phyloP scores from a whole-genome alignment of 2,888 invertebrate species.

The Mesorhabditis belari region DNA sequence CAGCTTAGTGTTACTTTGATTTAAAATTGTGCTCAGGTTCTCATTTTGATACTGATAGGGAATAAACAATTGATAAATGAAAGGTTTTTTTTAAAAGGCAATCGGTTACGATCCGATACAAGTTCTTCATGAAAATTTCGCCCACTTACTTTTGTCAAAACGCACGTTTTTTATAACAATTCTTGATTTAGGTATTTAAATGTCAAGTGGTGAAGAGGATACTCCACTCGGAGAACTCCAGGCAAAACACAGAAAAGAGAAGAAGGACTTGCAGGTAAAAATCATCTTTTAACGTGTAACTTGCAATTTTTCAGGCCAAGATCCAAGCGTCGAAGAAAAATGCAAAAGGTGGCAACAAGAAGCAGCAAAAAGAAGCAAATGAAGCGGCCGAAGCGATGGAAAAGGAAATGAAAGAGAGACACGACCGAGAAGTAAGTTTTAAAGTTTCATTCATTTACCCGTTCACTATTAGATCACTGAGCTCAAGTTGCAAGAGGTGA shows the following conservation, averaged over 20 bases:
- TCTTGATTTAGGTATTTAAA: too few relatives aligned
- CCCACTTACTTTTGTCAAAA: too few relatives aligned
- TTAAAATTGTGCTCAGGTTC: too few relatives aligned
- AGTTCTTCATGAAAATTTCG: too few relatives aligned
- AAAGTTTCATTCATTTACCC: neutral
- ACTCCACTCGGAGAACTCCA: neutral
- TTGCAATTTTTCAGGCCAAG: neutral
- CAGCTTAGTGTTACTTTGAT: too few relatives aligned
- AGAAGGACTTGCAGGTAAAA: neutral
- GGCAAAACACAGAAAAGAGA: neutral
- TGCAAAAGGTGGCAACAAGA: neutral
- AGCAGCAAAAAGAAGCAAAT: neutral
- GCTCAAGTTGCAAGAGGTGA: neutral
- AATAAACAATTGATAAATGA: too few relatives aligned
- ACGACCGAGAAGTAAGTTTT: neutral
- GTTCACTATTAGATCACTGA: neutral
- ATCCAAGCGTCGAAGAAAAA: neutral
- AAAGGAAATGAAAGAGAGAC: neutral
- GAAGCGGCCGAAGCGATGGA: neutral
- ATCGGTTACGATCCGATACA: too few relatives aligned
- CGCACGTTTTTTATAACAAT: too few relatives aligned
- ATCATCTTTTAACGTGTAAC: neutral
- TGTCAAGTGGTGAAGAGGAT: neutral
- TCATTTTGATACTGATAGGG: too few relatives aligned
- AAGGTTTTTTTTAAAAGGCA: too few relatives aligned